Evolutionary conservation across 2,888 invertebrate species (phyloP).

Genomic region (Hofmannophila pseudospretella): DNA sequence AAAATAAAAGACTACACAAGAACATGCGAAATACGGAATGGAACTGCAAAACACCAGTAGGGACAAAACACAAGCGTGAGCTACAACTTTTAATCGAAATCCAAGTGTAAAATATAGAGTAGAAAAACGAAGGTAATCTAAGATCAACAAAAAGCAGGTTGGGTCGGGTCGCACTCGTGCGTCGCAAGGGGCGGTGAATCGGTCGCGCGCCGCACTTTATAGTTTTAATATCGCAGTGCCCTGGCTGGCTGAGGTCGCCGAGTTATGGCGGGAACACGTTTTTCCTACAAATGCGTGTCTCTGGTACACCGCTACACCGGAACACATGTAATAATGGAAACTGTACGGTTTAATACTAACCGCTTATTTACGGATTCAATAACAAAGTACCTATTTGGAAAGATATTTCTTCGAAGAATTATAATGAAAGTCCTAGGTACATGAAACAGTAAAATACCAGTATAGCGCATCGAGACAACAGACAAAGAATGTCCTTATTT

Average conservation of each 20-base stretch:
- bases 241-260: constrained; percentile 45
- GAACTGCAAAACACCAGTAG: too few relatives aligned
- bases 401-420: constrained; percentile 5
- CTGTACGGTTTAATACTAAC: constrained; percentile 33
- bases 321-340: constrained; percentile 32
- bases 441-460: constrained; percentile 26
- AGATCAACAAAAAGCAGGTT: constrained; percentile 33
- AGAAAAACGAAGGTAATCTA: constrained; percentile 24
- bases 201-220: constrained; percentile 66
- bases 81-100: too few relatives aligned
- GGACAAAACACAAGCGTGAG: too few relatives aligned
- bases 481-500: constrained; percentile 23
- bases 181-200: constrained; percentile 34
- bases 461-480: constrained; percentile 13
- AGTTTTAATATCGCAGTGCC: constrained; percentile 71
- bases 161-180: constrained; percentile 20
- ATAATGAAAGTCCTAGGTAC: constrained; percentile 23
- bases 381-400: constrained; percentile 15
- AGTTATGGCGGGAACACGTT: constrained; percentile 55
- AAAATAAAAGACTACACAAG: too few relatives aligned
- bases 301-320: constrained; percentile 25
- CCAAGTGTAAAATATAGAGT: constrained; percentile 32
- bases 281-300: constrained; percentile 56
- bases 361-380: constrained; percentile 31
- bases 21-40: too few relatives aligned